Evolutionary conservation across 1,140 invertebrate genomes (phyloP).

Genomic region (Macrocentrus cingulum): DNA sequence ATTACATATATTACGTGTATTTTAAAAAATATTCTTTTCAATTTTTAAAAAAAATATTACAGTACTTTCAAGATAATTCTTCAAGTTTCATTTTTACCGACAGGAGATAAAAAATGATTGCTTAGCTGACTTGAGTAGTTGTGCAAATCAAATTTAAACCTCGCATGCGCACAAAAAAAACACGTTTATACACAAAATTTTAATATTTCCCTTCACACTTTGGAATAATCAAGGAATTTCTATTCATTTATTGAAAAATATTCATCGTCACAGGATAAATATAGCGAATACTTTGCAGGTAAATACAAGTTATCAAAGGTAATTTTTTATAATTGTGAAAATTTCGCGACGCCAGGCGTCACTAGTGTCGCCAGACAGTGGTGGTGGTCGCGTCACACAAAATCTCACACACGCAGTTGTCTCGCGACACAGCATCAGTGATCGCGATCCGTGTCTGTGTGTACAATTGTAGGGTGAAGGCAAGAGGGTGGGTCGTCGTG

Average conservation of each 20-base stretch:
- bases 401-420: slow-evolving; percentile 3
- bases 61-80: too few relatives aligned
- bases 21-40: too few relatives aligned
- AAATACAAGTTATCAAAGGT: background rate
- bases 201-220: too few relatives aligned
- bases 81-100: background rate
- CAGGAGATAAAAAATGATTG: background rate
- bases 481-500: background rate
- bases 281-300: too few relatives aligned
- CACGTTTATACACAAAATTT: too few relatives aligned
- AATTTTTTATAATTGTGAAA: too few relatives aligned
- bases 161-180: slow-evolving; percentile 11
- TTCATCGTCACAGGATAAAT: too few relatives aligned
- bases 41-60: too few relatives aligned
- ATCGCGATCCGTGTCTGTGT: slow-evolving; percentile 11
- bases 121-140: background rate
- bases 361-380: slow-evolving; percentile 19
- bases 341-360: slow-evolving; percentile 20
- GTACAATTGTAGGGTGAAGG: background rate
- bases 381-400: slow-evolving; percentile 4
- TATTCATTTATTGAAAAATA: too few relatives aligned
- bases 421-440: background rate
- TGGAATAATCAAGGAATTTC: too few relatives aligned
- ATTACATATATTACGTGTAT: too few relatives aligned
- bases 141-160: background rate